Evolutionary conservation across 2,113 vertebrate species (phyloP), one percentile per base, ranked within the genome.

Genomic region (Pseudolaguvia tuberculata): DNA sequence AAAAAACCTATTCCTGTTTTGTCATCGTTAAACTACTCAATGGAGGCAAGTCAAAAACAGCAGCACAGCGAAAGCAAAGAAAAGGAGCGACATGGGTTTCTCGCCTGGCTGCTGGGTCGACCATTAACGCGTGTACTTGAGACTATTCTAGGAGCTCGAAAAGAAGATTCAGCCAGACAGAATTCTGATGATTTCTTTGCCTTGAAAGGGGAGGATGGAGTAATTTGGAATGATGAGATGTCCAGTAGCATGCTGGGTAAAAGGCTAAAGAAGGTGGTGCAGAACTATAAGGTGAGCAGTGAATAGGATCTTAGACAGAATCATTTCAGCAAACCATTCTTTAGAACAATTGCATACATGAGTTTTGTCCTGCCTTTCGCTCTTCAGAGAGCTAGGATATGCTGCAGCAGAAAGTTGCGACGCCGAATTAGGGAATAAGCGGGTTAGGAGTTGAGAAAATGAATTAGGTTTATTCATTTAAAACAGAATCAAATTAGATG

Each of bases 201-300:
- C 13, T 80, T 85, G 15, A 77, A 88, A 1, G 85, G 87, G 21
- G 74, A 75, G 6, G 39, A 87, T 42, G 88, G 86, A 13, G 78
- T 86, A 9, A 88, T 90, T 10, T 93, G 91, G 91, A 75, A 92
- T 1, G 90, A 92, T 0, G 86, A 92, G 73, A 91, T 90, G 89
- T 92, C 91, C 57, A 88, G 83, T 29, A 85, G 35, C 82, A 90
- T 89, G 88, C 86, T 93, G 79, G 86, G 87, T 1, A 86, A 59
- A 71, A 70, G 90, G 47, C 84, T 93, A 76, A 89, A 73, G 83
- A 91, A 88, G 55, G 90, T 92, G 81, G 90, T 92, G 74, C 85
- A 87, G 81, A 92, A 91, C 79, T 93, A 92, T 73, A 90, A 91
- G 89, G 91, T 85, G 57, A 80, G 81, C 23, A 14, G 5, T 15